phyloP scores from a whole-genome alignment of 30 jellyfish, hydroid and myxozoan species.

The Sanderia malayensis region DNA sequence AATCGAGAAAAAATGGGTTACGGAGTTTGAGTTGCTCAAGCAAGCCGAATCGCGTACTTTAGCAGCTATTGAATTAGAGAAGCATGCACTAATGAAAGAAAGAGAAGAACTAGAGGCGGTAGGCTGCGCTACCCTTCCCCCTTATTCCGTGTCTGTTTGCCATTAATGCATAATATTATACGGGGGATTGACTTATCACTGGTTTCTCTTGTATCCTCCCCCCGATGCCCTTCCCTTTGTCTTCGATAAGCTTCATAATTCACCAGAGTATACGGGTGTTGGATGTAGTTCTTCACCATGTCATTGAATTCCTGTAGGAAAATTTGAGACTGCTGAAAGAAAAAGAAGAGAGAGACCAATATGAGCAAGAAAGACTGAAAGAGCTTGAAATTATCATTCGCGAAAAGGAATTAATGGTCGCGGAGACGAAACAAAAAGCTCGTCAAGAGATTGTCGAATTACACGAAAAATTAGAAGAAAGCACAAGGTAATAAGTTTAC shows the following conservation, averaged over 20 bases:
- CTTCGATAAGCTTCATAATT: too few relatives aligned
- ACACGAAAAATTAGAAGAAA: conserved; percentile 53
- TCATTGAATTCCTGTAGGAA: conserved; percentile 37
- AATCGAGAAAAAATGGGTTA: conserved; percentile 75
- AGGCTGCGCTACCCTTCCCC: too few relatives aligned
- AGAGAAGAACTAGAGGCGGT: conserved; percentile 59
- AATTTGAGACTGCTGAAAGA: conserved; percentile 33
- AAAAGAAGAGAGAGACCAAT: conserved; percentile 24
- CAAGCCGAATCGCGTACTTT: conserved; percentile 57
- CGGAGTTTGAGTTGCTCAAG: conserved; percentile 72
- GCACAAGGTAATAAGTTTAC: conserved; percentile 27
- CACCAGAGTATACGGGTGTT: too few relatives aligned
- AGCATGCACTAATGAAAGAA: conserved; percentile 60
- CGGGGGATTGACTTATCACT: too few relatives aligned
- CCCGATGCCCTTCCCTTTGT: too few relatives aligned
- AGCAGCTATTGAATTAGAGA: conserved; percentile 59
- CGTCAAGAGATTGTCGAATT: conserved; percentile 67
- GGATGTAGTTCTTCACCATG: too few relatives aligned
- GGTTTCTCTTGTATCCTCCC: too few relatives aligned
- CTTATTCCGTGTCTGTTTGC: too few relatives aligned
- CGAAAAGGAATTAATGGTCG: conserved; percentile 36
- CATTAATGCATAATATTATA: too few relatives aligned
- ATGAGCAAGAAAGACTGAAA: conserved; percentile 43
- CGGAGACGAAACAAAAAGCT: conserved; percentile 46
- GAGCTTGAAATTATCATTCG: conserved; percentile 46